These are phyloP conservation scores for Diabrotica virgifera DNA, from an alignment of 1,140 invertebrate genomes.

Conservation along the genomic window DNA sequence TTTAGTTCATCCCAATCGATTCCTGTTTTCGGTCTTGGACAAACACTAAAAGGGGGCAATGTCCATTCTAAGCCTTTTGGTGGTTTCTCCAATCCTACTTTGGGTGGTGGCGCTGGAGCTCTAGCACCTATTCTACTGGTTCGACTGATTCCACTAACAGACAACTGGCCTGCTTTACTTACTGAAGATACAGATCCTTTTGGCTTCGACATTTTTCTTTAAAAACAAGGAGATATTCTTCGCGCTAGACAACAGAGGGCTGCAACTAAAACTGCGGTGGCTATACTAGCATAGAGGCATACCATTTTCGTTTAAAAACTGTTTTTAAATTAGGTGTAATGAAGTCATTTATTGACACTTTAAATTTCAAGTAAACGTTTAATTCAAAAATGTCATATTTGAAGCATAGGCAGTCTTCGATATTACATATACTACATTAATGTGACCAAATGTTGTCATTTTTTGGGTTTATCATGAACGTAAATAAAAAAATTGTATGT, in stretches of 20 bases:
- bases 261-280: slow-evolving; percentile 25
- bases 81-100: not conserved
- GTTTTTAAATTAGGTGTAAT: not conserved
- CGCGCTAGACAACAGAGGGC: slow-evolving; percentile 26
- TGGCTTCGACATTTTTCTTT: slow-evolving; percentile 19
- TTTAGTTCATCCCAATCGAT: slow-evolving; percentile 30
- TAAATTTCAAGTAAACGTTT: not conserved
- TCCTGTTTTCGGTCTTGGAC: slow-evolving; percentile 21
- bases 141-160: not conserved
- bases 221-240: slow-evolving; percentile 28
- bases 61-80: slow-evolving; percentile 14
- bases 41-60: slow-evolving; percentile 27
- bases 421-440: too few relatives aligned
- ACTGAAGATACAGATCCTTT: not conserved
- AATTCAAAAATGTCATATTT: too few relatives aligned
- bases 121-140: not conserved
- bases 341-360: not conserved
- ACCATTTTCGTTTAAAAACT: slow-evolving; percentile 25
- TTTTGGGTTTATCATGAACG: too few relatives aligned
- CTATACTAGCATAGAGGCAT: slow-evolving; percentile 30
- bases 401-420: too few relatives aligned
- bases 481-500: too few relatives aligned
- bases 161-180: not conserved
- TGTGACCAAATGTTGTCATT: too few relatives aligned
- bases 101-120: not conserved